Conservation (phyloP, 2,888 invertebrate species). For the Cetonia aurata region DNA sequence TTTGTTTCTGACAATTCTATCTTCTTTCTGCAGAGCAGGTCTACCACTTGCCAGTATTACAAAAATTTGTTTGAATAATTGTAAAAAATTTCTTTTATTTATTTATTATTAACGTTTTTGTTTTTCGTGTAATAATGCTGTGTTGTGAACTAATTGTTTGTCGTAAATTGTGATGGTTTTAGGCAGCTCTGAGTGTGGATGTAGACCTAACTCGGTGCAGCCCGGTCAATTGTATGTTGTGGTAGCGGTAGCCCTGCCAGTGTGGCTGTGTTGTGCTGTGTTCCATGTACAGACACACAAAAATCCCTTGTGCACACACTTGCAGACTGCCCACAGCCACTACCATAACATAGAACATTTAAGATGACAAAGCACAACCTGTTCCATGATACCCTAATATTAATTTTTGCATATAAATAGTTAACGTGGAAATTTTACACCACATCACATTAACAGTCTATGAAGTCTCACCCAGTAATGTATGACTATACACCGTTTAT, state of each 20-base stretch:
- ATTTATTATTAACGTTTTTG: constrained; percentile 21
- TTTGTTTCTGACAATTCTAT: constrained; percentile 47
- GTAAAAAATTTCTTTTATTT: constrained; percentile 32
- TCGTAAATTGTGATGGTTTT: constrained; percentile 43
- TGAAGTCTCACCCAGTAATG: no score
- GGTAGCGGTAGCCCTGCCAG: constrained; percentile 68
- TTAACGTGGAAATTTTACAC: neutral
- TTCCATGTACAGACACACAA: constrained; percentile 61
- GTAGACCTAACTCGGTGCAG: constrained; percentile 45
- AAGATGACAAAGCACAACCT: constrained; percentile 43
- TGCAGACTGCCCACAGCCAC: constrained; percentile 65
- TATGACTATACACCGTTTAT: no score
- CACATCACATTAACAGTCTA: constrained; percentile 2
- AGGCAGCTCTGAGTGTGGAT: constrained; percentile 45
- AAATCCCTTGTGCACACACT: constrained; percentile 63
- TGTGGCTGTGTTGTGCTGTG: constrained; percentile 68
- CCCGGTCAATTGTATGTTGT: constrained; percentile 62
- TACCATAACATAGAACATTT: constrained; percentile 61
- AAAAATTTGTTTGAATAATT: constrained; percentile 31
- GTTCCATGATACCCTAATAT: constrained; percentile 35
- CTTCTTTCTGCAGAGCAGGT: constrained; percentile 61
- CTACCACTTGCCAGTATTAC: constrained; percentile 58
- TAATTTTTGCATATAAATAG: neutral
- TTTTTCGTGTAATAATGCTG: constrained; percentile 35
- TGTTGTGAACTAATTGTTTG: constrained; percentile 43